These are phyloP conservation scores for Cerceris ruficornis DNA, from an alignment of 2,888 invertebrate genomes.

Conservation along the genomic window DNA sequence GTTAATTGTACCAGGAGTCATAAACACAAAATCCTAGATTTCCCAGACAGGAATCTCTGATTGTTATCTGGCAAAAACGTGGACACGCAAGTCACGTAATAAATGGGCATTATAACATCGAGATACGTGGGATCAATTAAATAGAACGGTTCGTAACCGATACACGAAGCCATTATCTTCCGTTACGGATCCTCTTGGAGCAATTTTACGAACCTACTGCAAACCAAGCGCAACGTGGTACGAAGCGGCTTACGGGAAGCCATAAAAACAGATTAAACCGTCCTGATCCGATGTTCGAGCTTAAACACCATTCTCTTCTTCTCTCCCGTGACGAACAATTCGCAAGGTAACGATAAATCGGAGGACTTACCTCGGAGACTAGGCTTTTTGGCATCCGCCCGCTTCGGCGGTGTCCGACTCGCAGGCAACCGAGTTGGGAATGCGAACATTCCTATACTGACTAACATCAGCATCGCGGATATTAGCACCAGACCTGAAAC, in stretches of 20 bases:
- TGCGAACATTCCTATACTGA: slow-evolving; percentile 94
- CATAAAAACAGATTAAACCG: no score
- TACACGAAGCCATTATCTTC: slow-evolving; percentile 28
- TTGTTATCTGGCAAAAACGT: no score
- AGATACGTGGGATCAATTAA: no score
- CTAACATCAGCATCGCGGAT: slow-evolving; percentile 90
- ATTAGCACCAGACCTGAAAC: slow-evolving; percentile 91
- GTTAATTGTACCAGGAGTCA: no score
- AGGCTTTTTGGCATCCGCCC: slow-evolving; percentile 83
- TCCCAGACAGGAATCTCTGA: no score
- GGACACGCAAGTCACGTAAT: no score
- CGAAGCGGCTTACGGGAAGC: slow-evolving; percentile 10
- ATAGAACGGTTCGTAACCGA: no score
- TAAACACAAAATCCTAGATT: no score
- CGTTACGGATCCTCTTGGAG: slow-evolving; percentile 50
- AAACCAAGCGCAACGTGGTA: slow-evolving; percentile 10
- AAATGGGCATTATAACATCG: no score
- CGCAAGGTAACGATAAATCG: slow-evolving; percentile 13
- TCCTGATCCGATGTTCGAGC: no score
- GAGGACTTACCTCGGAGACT: slow-evolving; percentile 85
- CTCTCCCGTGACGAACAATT: neutral
- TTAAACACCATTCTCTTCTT: no score
- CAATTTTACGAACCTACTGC: slow-evolving; percentile 25
- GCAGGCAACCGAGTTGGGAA: slow-evolving; percentile 91
- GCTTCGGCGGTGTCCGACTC: slow-evolving; percentile 76